A percentile compares a stretch with the other conserved stretches of the same genome.
These are phyloP conservation scores for Cephus nigrinus DNA, from an alignment of 2,888 invertebrate genomes.

Conservation along the genomic window DNA sequence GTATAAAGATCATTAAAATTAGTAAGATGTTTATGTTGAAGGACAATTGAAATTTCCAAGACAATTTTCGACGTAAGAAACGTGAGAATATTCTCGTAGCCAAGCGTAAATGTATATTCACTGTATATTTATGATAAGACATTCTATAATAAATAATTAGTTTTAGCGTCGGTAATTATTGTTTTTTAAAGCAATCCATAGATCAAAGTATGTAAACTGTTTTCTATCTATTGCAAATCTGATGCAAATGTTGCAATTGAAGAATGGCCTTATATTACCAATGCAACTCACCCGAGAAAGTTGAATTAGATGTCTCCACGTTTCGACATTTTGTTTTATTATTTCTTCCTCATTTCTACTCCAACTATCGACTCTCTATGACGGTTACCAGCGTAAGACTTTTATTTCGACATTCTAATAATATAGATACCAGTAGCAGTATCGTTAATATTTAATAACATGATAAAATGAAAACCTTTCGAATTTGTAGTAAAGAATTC, in stretches of 20 bases:
- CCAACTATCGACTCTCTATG: background rate
- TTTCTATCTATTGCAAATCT: slow-evolving; percentile 13
- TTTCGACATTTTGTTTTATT: background rate
- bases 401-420: background rate
- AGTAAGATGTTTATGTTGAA: slow-evolving; percentile 1
- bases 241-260: background rate
- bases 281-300: background rate
- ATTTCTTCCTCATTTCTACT: background rate
- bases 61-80: background rate
- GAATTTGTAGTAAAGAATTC: background rate
- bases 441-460: background rate
- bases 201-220: slow-evolving; percentile 10
- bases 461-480: background rate
- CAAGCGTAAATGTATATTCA: slow-evolving; percentile 61
- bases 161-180: slow-evolving; percentile 25
- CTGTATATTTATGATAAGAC: slow-evolving; percentile 57
- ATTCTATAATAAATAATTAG: slow-evolving; percentile 32
- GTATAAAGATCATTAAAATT: background rate
- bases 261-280: background rate
- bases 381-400: background rate
- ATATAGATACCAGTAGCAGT: background rate
- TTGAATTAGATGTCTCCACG: background rate
- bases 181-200: slow-evolving; percentile 23
- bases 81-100: slow-evolving; percentile 56
- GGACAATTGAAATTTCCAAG: background rate